These are phyloP conservation scores for Argyrosomus japonicus DNA, from an alignment of 2,113 vertebrate species.

Conservation along the genomic window DNA sequence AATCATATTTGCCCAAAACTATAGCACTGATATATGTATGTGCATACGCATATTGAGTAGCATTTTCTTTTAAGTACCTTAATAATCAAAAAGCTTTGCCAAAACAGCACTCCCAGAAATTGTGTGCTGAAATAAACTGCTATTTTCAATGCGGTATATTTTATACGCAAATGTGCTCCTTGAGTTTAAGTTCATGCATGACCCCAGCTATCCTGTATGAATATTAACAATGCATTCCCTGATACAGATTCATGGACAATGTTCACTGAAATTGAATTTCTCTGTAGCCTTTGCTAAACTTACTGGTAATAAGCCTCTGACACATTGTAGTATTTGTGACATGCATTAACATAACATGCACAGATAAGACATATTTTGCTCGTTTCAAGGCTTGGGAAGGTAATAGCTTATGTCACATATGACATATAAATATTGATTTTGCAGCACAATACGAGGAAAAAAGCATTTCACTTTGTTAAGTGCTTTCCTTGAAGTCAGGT, in stretches of 20 bases:
- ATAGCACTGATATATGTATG: constrained; percentile 18
- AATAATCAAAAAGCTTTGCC: constrained; percentile 2
- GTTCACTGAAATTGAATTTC: constrained; percentile 47
- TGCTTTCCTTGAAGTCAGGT: background rate
- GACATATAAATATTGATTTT: constrained; percentile 12
- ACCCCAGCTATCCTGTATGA: constrained; percentile 16
- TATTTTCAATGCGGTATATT: background rate
- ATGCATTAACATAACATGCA: constrained; percentile 39
- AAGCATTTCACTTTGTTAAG: background rate
- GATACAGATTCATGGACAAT: constrained; percentile 24
- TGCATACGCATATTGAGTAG: background rate
- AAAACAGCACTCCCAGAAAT: background rate
- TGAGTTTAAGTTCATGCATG: background rate
- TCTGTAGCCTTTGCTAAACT: background rate
- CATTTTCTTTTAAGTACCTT: constrained; percentile 15
- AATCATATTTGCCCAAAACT: constrained; percentile 42
- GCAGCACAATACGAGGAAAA: constrained; percentile 2
- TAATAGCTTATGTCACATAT: background rate
- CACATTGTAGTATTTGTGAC: constrained; percentile 12
- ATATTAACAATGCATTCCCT: constrained; percentile 13
- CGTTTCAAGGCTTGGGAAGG: background rate
- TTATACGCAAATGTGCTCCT: background rate
- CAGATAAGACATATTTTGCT: constrained; percentile 10
- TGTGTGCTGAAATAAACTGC: background rate
- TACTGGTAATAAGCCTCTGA: constrained; percentile 11